A percentile compares a stretch with the other conserved stretches of the same genome.
Conservation (phyloP, 37 sponge, comb jelly and placozoan genomes). For the Diacarnus erythraeanus region DNA sequence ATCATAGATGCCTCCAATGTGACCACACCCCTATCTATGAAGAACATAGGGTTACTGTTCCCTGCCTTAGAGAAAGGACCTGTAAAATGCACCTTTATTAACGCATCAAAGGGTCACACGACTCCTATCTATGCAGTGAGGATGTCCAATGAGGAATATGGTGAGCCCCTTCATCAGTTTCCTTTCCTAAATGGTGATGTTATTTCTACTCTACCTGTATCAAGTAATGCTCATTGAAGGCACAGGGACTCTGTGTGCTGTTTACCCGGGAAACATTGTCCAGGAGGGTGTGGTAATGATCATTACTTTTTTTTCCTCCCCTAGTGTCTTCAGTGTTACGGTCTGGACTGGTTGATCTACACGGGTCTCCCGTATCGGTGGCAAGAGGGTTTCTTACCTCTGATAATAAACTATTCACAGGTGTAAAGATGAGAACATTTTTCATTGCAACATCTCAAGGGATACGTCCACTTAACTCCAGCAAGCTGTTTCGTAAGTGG, state of each 20-base stretch:
- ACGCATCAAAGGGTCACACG: constrained; percentile 10
- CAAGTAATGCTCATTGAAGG: too few relatives aligned
- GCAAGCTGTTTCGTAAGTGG: constrained; percentile 39
- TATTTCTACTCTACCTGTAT: too few relatives aligned
- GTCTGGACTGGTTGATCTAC: constrained; percentile 23
- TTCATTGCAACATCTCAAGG: constrained; percentile 26
- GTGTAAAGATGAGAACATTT: constrained; percentile 31
- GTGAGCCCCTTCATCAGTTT: constrained; percentile 40
- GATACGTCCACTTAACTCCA: constrained; percentile 18
- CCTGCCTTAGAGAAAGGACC: neutral
- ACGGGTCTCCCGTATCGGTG: constrained; percentile 5
- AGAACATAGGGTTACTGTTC: constrained; percentile 11
- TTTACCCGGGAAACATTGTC: too few relatives aligned
- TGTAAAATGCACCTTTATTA: constrained; percentile 3
- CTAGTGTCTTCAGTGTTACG: constrained; percentile 14
- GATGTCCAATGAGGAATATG: constrained; percentile 43
- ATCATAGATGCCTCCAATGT: constrained; percentile 41
- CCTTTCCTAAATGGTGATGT: too few relatives aligned
- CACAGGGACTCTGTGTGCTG: too few relatives aligned
- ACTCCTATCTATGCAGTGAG: constrained; percentile 29
- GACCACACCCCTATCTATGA: constrained; percentile 11
- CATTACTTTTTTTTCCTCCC: neutral
- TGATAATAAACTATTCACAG: constrained; percentile 23
- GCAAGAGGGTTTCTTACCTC: constrained; percentile 55
- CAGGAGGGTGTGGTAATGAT: too few relatives aligned